These are phyloP conservation scores for Cephalotes varians DNA, from an alignment of 2,888 invertebrate genomes.

Conservation along the genomic window DNA sequence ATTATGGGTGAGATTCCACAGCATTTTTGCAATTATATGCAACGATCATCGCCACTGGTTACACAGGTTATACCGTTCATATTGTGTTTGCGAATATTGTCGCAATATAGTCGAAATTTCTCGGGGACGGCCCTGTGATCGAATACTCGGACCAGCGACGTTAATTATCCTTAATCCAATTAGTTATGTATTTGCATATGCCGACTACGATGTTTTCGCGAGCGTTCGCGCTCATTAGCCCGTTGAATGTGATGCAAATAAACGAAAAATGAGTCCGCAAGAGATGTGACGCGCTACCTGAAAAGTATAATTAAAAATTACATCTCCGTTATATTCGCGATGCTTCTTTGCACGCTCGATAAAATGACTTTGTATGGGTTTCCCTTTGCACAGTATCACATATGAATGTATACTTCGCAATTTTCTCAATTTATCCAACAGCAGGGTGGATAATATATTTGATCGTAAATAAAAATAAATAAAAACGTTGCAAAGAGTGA, in stretches of 20 bases:
- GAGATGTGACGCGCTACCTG: not conserved
- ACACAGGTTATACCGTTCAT: conserved; percentile 61
- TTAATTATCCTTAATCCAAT: conserved; percentile 77
- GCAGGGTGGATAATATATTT: not conserved
- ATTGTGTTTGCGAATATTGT: conserved; percentile 53
- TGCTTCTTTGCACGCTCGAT: not conserved
- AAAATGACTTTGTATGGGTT: not conserved
- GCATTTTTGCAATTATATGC: conserved; percentile 67
- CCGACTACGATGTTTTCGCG: conserved; percentile 61
- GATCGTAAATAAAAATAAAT: not conserved
- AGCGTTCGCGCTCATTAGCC: conserved; percentile 41
- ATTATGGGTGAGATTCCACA: conserved; percentile 69
- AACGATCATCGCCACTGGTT: conserved; percentile 63
- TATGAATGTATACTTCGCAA: not conserved
- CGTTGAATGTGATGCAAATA: conserved; percentile 41
- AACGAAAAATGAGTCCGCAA: conserved; percentile 35
- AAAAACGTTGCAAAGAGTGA: not conserved
- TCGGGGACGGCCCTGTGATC: conserved; percentile 61
- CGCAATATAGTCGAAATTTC: conserved; percentile 61
- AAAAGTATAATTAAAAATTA: conserved; percentile 60
- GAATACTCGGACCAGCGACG: conserved; percentile 64
- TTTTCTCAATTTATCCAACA: not conserved
- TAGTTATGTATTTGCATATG: conserved; percentile 69
- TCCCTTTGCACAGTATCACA: not conserved
- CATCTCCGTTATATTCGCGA: not conserved